Percentiles rank a stretch among this genome's conserved stretches.
phyloP scores from a whole-genome alignment of 1,140 invertebrate species.

The Aphaenogaster ashmeadi region DNA sequence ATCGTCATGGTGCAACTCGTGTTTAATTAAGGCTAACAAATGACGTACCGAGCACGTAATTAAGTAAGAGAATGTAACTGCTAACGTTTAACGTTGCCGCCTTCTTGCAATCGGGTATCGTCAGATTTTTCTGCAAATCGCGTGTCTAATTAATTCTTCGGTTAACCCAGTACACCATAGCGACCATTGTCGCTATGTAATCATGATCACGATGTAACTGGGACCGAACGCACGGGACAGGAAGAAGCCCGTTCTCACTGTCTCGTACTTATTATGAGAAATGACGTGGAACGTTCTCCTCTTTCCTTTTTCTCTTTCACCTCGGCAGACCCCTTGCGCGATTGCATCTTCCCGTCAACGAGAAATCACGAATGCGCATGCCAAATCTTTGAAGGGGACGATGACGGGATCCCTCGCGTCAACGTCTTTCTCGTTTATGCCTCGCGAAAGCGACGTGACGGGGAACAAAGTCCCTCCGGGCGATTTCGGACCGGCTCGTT shows the following conservation, averaged over 20 bases:
- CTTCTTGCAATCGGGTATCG: neutral
- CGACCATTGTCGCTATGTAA: neutral
- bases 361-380: slow-evolving; percentile 48
- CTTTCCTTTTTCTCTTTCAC: slow-evolving; percentile 20
- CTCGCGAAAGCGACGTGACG: slow-evolving; percentile 11
- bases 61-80: slow-evolving; percentile 70
- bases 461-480: slow-evolving; percentile 23
- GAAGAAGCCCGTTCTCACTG: slow-evolving; percentile 1
- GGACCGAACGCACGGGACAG: neutral
- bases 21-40: slow-evolving; percentile 83
- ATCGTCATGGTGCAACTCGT: slow-evolving; percentile 76
- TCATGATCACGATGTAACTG: neutral
- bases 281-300: slow-evolving; percentile 46
- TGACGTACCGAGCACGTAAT: slow-evolving; percentile 79
- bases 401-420: slow-evolving; percentile 54
- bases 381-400: slow-evolving; percentile 36
- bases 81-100: slow-evolving; percentile 63
- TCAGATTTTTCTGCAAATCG: slow-evolving; percentile 21
- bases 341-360: slow-evolving; percentile 67
- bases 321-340: slow-evolving; percentile 26
- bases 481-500: slow-evolving; percentile 54
- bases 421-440: slow-evolving; percentile 63
- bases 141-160: neutral
- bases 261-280: slow-evolving; percentile 37
- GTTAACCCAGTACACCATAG: neutral